phyloP scores from a whole-genome alignment of 2,113 vertebrate genomes.

The Ctenodactylus gundi region DNA sequence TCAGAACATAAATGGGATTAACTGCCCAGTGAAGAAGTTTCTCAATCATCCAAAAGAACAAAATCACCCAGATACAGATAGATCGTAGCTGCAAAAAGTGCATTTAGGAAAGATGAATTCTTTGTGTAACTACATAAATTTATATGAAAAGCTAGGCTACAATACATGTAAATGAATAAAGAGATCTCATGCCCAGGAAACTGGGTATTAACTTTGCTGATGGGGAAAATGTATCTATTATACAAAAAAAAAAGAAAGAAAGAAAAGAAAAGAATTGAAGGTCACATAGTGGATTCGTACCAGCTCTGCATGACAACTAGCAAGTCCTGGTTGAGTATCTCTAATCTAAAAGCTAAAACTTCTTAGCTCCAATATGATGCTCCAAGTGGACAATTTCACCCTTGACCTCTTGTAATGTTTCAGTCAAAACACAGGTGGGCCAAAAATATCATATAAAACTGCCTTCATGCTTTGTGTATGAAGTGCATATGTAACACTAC shows the following conservation, averaged over 20 bases:
- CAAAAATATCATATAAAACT: background rate
- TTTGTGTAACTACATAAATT: constrained; percentile 43
- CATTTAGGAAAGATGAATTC: constrained; percentile 43
- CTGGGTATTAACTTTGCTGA: background rate
- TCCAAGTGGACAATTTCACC: background rate
- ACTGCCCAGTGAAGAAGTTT: constrained; percentile 58
- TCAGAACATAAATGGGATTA: constrained; percentile 69
- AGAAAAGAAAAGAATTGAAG: too few relatives aligned
- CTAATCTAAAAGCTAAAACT: background rate
- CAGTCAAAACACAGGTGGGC: background rate
- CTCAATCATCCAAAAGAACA: constrained; percentile 55
- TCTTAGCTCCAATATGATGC: background rate
- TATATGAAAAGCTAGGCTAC: constrained; percentile 22
- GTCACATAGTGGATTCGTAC: background rate
- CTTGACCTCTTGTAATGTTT: background rate
- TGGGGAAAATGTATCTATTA: background rate
- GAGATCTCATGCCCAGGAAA: background rate
- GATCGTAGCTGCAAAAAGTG: constrained; percentile 12
- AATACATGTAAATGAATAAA: constrained; percentile 16
- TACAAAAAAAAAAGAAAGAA: too few relatives aligned
- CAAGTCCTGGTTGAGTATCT: background rate
- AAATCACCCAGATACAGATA: constrained; percentile 39
- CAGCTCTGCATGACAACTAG: background rate
- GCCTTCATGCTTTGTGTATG: background rate
- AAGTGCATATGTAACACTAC: background rate